Evolutionary conservation across 2,888 invertebrate genomes (phyloP), one percentile per base, ranked within the genome.

Genomic region (Eupithecia centaureata): DNA sequence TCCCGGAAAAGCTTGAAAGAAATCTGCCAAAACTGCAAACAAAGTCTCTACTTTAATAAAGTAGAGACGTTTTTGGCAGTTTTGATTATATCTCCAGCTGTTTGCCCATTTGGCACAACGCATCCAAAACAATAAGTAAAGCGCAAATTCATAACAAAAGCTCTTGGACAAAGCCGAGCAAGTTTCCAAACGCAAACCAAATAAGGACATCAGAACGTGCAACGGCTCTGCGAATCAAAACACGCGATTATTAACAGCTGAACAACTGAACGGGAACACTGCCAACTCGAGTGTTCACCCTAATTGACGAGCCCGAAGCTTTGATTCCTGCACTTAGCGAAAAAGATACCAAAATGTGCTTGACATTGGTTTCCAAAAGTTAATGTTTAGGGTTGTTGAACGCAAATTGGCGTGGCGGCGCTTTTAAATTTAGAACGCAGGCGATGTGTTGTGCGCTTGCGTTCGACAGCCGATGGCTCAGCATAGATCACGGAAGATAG

Each of bases 231-330:
- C 82, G 84, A 88, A 86, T 84, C 81, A 78, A 79, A 80, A 75
- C 80, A 76, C 76, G 78, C 75, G 81, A 82, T 82, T 79, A 79
- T 75, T 76, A 68, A 67, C 78, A 81, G 84, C 81, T 78, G 83
- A 87, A 87, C 88, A 88, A 89, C 84, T 88, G 89, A 77, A 76
- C 85, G 91, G 92, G 92, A 88, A 83, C 81, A 73, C 70, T 91
- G 92, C 92, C 92, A 92, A 92, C 88, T 86, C 57, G 87, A 86
- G 82, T 82, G 87, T 86, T 87, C 89, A 86, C 84, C 85, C 86
- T 90, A 91, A 92, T 92, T 90, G 91, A 90, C 87, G 90, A 85
- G 83, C 86, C 78, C 77, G 81, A 83, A 83, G 85, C 88, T 87
- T 90, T 91, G 89, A 90, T 91, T 64, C 47, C 67, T 75, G 74